Evolutionary conservation across 1,140 invertebrate species (phyloP), one percentile per base, ranked within the genome.

Genomic region (Tenebrio molitor): DNA sequence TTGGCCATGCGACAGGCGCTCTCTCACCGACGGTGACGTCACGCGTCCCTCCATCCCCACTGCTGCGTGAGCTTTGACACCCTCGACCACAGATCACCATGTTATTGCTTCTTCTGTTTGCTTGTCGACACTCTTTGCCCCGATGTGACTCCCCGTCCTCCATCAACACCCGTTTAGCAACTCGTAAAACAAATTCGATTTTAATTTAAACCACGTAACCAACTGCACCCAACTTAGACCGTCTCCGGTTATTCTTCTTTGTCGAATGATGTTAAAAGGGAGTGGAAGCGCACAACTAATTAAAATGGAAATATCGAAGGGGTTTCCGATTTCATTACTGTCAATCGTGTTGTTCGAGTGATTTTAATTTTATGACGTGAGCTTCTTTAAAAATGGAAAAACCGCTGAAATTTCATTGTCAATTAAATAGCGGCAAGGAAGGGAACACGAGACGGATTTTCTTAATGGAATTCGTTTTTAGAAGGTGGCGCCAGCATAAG

Each of bases 71-170:
- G 77, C 77, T 81, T 81, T 82, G 81, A 81, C 81, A 81, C 81
- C 78, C 79, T 77, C 77, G 68, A 76, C 76, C 76, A 72, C 78
- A 81, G 78, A 79, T 80, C 79, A 79, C 76, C 76, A 65, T 80
- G 79, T 80, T 80, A 80, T 79, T 79, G 75, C 79, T 79, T 78
- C 79, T 78, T 78, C 79, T 79, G 73, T 79, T 76, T 77, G 77
- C 79, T 74, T 79, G 79, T 80, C 79, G 79, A 76, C 79, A 79
- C 79, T 77, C 75, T 77, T 78, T 75, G 33, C 21, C 21, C 65
- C 36, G 64, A 12, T 41, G 25, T 44, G 36, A 33, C 41, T 44
- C 41, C 15, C 65, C 65, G 65, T 21, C 10, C 41, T 68, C 41
- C 41, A 68, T 68, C 65, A 68, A 42, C 42, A 68, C 65, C 19